phyloP scores from a whole-genome alignment of 2,888 invertebrate species.

The Malthinus flaveolus region DNA sequence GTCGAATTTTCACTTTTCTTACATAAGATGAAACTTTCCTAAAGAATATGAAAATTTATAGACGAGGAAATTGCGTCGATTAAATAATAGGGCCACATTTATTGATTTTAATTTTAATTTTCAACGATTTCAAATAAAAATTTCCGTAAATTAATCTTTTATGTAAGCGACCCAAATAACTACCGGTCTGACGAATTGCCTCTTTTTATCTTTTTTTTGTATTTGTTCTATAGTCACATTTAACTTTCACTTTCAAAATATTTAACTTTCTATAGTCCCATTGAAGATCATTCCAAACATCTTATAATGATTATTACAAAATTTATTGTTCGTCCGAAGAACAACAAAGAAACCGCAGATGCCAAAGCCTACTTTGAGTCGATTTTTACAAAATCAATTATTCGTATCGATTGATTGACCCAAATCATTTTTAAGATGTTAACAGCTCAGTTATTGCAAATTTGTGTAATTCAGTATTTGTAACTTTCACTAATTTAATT shows the following conservation, averaged over 20 bases:
- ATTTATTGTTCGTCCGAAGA: too few species aligned
- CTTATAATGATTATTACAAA: too few species aligned
- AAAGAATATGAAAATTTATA: neutral
- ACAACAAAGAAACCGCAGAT: too few species aligned
- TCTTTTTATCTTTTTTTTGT: constrained; percentile 11
- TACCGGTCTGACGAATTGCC: constrained; percentile 17
- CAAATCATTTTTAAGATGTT: too few species aligned
- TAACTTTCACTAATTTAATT: too few species aligned
- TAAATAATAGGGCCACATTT: neutral
- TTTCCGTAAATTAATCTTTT: constrained; percentile 14
- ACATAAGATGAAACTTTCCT: neutral
- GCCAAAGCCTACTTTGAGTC: too few species aligned
- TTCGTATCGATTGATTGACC: too few species aligned
- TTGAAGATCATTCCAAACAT: too few species aligned
- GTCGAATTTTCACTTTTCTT: neutral
- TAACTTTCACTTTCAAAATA: constrained; percentile 21
- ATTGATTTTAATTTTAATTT: neutral
- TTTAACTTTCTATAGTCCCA: constrained; percentile 10
- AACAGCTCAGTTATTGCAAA: too few species aligned
- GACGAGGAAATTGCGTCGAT: neutral
- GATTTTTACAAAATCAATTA: too few species aligned
- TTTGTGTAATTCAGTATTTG: too few species aligned
- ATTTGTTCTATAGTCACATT: constrained; percentile 1
- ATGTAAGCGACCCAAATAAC: constrained; percentile 27
- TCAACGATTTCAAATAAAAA: neutral